Base-by-base conservation (phyloP, 2,113 vertebrate genomes). In the Gasterosteus nipponicus region DNA sequence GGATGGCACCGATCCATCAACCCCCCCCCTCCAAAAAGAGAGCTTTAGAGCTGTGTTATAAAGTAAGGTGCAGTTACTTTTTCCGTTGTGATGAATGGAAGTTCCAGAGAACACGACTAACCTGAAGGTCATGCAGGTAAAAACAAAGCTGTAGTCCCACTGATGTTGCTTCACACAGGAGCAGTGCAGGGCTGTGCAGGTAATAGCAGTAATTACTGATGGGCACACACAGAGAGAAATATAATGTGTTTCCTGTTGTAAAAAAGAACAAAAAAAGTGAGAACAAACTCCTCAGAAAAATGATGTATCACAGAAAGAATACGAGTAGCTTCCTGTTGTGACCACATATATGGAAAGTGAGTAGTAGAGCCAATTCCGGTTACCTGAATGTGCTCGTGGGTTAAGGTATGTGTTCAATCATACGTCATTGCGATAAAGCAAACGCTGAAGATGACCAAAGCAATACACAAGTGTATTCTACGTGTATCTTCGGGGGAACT, bases 311-410 rank as follows among this genome's bases (percentile, higher is more conserved):
- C 61, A 71, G 53, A 29, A 12, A 63, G 33, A 51, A 54, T 73
- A 54, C 68, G 16, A 73, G 33, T 33, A 11, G 85, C 70, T 88
- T 88, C 81, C 84, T 90, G 69, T 80, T 83, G 46, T 67, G 54
- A 67, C 39, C 19, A 1, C 44, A 73, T 58, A 74, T 22, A 73
- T 16, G 1, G 22, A 68, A 61, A 61, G 4, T 44, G 29, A 29
- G 35, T 47, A 73, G 62, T 31, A 22, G 2, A 73, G 29, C n/a
- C 47, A 9, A 68, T 41, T 26, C 19, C 63, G 7, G 42, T 58
- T 22, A 2, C 51, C 44, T 22, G 33, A 42, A 42, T 0, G 1
- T 54, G 10, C 22, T 29, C 11, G 22, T 26, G 1, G 22, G 22
- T 26, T 26, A 26, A 26, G 22, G 22, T 11, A 33, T 38, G n/a